Evolutionary conservation across 64 coral and sea anemone species (phyloP).

Genomic region (Pocillopora verrucosa): DNA sequence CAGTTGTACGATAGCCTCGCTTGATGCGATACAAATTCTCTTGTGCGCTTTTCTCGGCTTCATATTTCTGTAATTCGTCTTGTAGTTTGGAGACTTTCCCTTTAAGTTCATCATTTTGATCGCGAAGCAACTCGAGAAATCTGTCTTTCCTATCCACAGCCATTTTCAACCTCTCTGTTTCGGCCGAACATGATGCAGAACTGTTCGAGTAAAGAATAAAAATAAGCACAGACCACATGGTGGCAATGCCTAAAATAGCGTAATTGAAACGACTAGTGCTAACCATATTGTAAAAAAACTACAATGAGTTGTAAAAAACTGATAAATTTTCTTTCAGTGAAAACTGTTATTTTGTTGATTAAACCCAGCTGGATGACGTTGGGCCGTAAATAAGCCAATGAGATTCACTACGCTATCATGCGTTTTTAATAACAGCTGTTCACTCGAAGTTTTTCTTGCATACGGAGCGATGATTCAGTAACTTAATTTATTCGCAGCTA

Average conservation of each 20-base stretch:
- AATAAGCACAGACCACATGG: constrained; percentile 7
- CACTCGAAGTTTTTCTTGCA: too few relatives aligned
- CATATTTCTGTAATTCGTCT: neutral
- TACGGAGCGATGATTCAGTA: too few relatives aligned
- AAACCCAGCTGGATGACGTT: too few relatives aligned
- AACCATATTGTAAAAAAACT: neutral
- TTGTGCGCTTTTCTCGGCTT: neutral
- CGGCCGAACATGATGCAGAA: neutral
- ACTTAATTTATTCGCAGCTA: too few relatives aligned
- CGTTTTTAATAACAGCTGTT: too few relatives aligned
- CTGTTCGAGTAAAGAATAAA: constrained; percentile 1
- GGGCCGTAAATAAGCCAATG: too few relatives aligned
- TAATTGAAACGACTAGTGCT: neutral
- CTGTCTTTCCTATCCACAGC: constrained; percentile 36
- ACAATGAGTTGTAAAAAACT: neutral
- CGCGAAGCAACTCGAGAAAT: constrained; percentile 30
- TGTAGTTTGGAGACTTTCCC: neutral
- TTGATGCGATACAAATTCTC: neutral
- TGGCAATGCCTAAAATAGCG: neutral
- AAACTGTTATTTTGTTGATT: too few relatives aligned
- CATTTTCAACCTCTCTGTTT: neutral
- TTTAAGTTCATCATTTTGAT: constrained; percentile 41
- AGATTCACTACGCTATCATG: too few relatives aligned
- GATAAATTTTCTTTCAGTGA: neutral
- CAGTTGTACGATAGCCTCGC: neutral